Evolutionary conservation across 2,888 invertebrate genomes (phyloP).

Genomic region (Macrophya annulata): DNA sequence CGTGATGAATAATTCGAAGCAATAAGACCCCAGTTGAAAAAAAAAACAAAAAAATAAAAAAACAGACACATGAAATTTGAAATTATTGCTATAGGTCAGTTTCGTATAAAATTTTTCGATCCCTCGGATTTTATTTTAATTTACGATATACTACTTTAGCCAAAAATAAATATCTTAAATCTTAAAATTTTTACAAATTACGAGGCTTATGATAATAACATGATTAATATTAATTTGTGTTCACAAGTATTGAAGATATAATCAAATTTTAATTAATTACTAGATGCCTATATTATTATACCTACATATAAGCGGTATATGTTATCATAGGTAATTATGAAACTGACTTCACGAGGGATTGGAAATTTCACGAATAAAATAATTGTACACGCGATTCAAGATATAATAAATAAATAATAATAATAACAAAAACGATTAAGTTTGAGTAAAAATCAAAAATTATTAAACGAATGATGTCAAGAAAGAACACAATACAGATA

Average conservation of each 20-base stretch:
- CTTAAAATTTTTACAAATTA: background rate
- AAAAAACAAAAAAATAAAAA: background rate
- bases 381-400: background rate
- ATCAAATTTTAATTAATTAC: background rate
- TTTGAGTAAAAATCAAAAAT: constrained; percentile 6
- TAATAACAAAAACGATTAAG: background rate
- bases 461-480: background rate
- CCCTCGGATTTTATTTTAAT: background rate
- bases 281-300: background rate
- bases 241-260: background rate
- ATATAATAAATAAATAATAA: background rate
- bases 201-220: background rate
- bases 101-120: background rate
- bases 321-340: background rate
- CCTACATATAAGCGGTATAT: too few species aligned
- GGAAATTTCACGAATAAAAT: constrained; percentile 21
- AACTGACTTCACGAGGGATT: constrained; percentile 26
- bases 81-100: constrained; percentile 34
- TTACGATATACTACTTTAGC: background rate
- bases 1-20: constrained; percentile 6
- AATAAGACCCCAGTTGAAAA: background rate
- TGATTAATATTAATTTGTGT: constrained; percentile 11
- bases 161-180: background rate
- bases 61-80: background rate
- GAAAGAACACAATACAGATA: background rate